These are phyloP conservation scores for Aspidiotus rigidus DNA, from an alignment of 2,888 invertebrate species.

Conservation along the genomic window DNA sequence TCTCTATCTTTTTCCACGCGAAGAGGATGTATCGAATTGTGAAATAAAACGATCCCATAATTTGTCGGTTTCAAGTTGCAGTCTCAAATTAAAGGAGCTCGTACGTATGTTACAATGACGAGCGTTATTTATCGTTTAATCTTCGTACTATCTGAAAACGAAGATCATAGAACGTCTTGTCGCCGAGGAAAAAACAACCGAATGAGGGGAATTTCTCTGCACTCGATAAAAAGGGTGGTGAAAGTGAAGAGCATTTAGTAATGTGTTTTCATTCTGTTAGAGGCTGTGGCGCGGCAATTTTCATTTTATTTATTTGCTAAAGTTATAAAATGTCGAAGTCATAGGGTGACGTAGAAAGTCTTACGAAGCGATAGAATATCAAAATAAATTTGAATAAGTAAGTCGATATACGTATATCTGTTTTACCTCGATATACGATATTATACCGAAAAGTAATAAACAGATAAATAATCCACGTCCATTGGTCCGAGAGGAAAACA, in stretches of 20 bases:
- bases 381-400: no score
- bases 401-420: no score
- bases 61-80: background rate
- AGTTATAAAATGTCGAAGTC: background rate
- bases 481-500: no score
- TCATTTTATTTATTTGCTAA: conserved; percentile 27
- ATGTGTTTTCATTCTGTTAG: conserved; percentile 26
- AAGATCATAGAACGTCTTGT: conserved; percentile 17
- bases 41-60: background rate
- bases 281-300: conserved; percentile 27
- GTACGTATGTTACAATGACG: conserved; percentile 21
- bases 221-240: background rate
- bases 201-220: conserved; percentile 12
- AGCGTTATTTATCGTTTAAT: conserved; percentile 32
- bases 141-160: conserved; percentile 13
- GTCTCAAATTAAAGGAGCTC: conserved; percentile 7
- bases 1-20: background rate
- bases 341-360: background rate
- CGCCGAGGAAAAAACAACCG: conserved; percentile 1
- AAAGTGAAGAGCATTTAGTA: conserved; percentile 30
- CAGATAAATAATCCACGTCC: no score
- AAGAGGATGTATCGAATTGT: background rate
- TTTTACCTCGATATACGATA: no score
- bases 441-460: no score
- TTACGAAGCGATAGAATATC: no score